These are phyloP conservation scores for Volucella bombylans DNA, from an alignment of 2,888 invertebrate species.

Conservation along the genomic window DNA sequence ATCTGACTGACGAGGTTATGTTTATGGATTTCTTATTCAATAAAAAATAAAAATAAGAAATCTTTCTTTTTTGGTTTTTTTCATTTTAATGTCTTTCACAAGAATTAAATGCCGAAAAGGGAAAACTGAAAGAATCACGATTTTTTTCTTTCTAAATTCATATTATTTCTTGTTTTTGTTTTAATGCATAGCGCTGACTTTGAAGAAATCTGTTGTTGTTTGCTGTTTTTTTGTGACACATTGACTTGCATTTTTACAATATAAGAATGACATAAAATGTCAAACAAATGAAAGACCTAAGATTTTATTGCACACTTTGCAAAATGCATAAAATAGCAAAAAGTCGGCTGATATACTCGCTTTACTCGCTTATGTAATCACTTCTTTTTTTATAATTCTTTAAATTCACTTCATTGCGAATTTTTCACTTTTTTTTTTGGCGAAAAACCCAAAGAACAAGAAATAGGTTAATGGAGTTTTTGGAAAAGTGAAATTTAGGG, in stretches of 20 bases:
- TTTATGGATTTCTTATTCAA: neutral
- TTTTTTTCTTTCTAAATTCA: conserved; percentile 2
- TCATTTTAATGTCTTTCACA: conserved; percentile 6
- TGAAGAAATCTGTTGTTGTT: neutral
- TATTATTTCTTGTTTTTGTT: neutral
- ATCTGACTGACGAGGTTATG: neutral
- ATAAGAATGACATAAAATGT: neutral
- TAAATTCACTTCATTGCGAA: conserved; percentile 17
- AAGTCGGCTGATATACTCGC: conserved; percentile 32
- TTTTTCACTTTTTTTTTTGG: no score
- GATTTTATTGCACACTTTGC: conserved; percentile 24
- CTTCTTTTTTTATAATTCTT: conserved; percentile 40
- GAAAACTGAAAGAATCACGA: conserved; percentile 19
- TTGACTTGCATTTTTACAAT: neutral
- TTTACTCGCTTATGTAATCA: conserved; percentile 49
- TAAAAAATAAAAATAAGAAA: neutral
- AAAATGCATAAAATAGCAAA: conserved; percentile 40
- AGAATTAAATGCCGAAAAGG: conserved; percentile 3
- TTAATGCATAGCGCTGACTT: conserved; percentile 34
- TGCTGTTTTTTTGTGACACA: neutral
- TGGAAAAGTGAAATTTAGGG: no score
- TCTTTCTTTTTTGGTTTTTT: conserved; percentile 11
- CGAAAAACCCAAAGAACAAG: no score
- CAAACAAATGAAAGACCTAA: conserved; percentile 6
- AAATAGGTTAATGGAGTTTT: no score